Conservation (phyloP, 2,797 vertebrate genomes). For the Allobates femoralis region DNA sequence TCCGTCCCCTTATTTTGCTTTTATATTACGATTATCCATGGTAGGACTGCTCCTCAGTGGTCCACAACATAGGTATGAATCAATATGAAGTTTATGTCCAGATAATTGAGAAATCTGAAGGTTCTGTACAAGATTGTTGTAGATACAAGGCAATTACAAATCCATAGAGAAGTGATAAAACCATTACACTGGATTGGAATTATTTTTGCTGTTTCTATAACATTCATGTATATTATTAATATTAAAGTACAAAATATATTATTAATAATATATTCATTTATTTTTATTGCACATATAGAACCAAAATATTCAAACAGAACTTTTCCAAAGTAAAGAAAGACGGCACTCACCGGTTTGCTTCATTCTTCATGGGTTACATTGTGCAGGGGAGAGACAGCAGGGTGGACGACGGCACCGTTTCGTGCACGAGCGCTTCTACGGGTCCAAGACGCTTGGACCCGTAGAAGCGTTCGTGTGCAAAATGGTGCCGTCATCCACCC, state of each 20-base stretch:
- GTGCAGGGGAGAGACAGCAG: no score
- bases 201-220: background rate
- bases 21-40: background rate
- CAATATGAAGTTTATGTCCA: background rate
- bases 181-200: background rate
- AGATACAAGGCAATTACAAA: background rate
- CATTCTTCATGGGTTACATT: no score
- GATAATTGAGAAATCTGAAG: background rate
- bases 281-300: background rate
- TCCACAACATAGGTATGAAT: background rate
- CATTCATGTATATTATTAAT: no score
- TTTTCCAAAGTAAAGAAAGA: no score
- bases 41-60: background rate
- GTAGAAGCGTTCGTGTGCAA: no score
- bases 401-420: no score
- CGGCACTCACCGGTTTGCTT: no score
- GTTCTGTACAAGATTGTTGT: background rate
- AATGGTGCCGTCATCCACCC: no score
- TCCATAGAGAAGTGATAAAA: background rate
- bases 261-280: no score
- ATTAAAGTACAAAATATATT: no score
- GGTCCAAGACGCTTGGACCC: no score
- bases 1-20: background rate
- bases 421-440: no score
- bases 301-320: background rate